A percentile compares a stretch with the other conserved stretches of the same genome.
Evolutionary conservation across 2,888 invertebrate species (phyloP).

Genomic region (Polydrusus cervinus): DNA sequence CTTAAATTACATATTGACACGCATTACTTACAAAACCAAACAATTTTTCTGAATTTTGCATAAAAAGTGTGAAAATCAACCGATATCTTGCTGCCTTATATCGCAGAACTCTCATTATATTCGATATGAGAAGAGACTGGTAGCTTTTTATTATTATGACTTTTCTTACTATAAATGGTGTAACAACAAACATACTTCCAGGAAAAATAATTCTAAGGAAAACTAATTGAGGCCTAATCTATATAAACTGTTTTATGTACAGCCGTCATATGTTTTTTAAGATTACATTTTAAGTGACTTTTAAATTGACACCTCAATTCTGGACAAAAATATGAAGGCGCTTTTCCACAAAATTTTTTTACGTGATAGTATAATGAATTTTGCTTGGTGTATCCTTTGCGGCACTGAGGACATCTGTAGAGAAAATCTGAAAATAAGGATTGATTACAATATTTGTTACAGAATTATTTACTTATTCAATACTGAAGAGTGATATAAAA

Average conservation of each 20-base stretch:
- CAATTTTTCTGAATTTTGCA: too few relatives aligned
- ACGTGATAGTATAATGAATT: slow-evolving; percentile 56
- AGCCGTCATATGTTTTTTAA: slow-evolving; percentile 36
- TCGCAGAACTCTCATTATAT: too few relatives aligned
- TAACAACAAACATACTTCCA: too few relatives aligned
- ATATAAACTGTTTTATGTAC: slow-evolving; percentile 24
- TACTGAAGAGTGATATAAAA: background rate
- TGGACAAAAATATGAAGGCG: slow-evolving; percentile 43
- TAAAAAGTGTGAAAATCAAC: too few relatives aligned
- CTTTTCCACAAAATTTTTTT: slow-evolving; percentile 55
- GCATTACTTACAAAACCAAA: too few relatives aligned
- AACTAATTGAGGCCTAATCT: too few relatives aligned
- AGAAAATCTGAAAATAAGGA: slow-evolving; percentile 27
- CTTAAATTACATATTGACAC: too few relatives aligned
- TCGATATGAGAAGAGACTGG: too few relatives aligned
- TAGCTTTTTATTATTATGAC: too few relatives aligned
- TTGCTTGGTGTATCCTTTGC: slow-evolving; percentile 53
- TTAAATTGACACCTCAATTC: slow-evolving; percentile 55
- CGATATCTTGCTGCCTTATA: too few relatives aligned
- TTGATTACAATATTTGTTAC: background rate
- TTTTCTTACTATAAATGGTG: too few relatives aligned
- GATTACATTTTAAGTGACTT: slow-evolving; percentile 51
- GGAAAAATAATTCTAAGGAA: too few relatives aligned
- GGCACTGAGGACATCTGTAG: slow-evolving; percentile 51
- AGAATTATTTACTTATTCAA: background rate